phyloP scores from a whole-genome alignment of 2,113 vertebrate species.

The Cisticola juncidis region DNA sequence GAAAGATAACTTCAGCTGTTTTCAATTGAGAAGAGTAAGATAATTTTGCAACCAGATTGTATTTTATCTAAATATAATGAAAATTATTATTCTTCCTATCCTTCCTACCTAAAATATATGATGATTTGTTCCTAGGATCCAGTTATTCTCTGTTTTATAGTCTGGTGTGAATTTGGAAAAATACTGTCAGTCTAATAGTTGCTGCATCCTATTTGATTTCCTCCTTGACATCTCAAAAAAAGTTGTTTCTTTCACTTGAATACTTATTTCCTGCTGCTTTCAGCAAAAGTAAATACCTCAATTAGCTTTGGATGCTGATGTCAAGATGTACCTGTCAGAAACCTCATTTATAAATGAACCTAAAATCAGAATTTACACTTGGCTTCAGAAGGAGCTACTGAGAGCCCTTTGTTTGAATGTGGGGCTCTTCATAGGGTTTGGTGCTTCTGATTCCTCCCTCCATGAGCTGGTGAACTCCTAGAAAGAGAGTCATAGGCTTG shows the following conservation, averaged over 20 bases:
- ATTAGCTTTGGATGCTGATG: neutral
- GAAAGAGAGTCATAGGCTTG: neutral
- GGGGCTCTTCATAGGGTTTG: neutral
- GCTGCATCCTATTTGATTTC: neutral
- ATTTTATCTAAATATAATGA: neutral
- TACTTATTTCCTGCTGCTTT: neutral
- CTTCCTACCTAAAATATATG: neutral
- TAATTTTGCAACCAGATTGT: neutral
- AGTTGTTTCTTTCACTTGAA: neutral
- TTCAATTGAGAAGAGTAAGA: neutral
- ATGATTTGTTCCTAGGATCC: neutral
- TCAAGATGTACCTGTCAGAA: neutral
- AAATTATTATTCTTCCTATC: neutral
- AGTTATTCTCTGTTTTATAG: neutral
- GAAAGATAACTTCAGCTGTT: neutral
- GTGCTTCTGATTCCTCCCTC: neutral
- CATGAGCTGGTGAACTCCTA: neutral
- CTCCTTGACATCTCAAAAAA: neutral
- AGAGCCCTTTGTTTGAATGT: neutral
- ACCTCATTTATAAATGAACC: neutral
- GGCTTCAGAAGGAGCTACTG: neutral
- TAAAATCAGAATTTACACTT: neutral
- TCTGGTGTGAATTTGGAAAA: neutral
- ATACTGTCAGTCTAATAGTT: neutral
- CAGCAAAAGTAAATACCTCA: neutral